Evolutionary conservation across 2,797 vertebrate species (phyloP).

Genomic region (Ciconia nigra): DNA sequence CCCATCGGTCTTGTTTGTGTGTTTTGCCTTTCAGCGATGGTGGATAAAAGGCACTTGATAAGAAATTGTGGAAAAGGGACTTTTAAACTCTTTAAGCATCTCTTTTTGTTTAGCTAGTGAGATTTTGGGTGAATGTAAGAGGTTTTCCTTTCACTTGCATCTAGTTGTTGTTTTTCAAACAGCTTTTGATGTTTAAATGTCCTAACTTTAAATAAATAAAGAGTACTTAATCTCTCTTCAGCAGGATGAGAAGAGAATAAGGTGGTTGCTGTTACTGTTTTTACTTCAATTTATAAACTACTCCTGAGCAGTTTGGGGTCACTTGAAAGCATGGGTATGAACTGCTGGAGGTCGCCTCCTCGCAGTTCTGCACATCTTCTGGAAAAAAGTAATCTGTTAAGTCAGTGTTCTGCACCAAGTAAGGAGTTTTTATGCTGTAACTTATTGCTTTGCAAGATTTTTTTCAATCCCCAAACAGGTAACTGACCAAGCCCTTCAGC

Average conservation of each 20-base stretch:
- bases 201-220: background rate
- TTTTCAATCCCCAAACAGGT: background rate
- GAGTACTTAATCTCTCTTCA: background rate
- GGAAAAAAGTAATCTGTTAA: background rate
- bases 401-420: background rate
- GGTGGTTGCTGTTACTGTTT: background rate
- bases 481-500: background rate
- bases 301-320: background rate
- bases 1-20: rapidly evolving
- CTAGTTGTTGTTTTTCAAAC: background rate
- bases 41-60: background rate
- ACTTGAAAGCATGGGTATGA: background rate
- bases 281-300: background rate
- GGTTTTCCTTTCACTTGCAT: background rate
- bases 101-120: background rate
- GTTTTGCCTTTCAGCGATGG: background rate
- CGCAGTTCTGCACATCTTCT: background rate
- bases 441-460: background rate
- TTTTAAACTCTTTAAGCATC: background rate
- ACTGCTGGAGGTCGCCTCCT: background rate
- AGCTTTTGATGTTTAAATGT: background rate
- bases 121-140: background rate
- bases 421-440: background rate
- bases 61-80: background rate
- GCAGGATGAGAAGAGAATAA: background rate